A percentile compares a stretch with the other conserved stretches of the same genome.
Conservation (phyloP, 1,140 invertebrate species). For the Tetragnatha versicolor region DNA sequence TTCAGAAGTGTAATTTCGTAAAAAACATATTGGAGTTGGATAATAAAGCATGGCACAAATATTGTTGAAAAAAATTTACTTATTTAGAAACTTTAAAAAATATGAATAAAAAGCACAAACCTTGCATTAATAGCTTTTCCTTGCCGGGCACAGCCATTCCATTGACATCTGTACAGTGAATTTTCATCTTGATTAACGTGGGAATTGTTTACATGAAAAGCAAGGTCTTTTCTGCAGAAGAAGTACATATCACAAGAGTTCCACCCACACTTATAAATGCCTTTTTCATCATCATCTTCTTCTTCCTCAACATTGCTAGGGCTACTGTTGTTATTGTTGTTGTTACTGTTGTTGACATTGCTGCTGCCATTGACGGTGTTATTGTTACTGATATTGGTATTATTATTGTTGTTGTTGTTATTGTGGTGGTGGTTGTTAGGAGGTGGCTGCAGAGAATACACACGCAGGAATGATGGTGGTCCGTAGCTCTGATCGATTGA, state of each 20-base stretch:
- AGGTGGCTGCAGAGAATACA: conserved; percentile 40
- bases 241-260: conserved; percentile 42
- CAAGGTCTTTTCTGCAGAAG: conserved; percentile 46
- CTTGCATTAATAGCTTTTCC: conserved; percentile 96
- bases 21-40: too few relatives aligned
- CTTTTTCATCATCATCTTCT: conserved; percentile 50
- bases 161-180: conserved; percentile 73
- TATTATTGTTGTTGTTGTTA: too few relatives aligned
- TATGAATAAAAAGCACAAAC: too few relatives aligned
- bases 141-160: conserved; percentile 93
- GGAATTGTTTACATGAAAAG: conserved; percentile 47
- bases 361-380: too few relatives aligned
- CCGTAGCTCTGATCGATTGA: conserved; percentile 46
- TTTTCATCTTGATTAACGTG: conserved; percentile 52
- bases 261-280: conserved; percentile 48
- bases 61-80: too few relatives aligned
- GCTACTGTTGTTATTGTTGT: too few relatives aligned
- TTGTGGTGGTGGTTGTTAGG: not conserved
- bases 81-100: too few relatives aligned
- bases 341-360: too few relatives aligned
- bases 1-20: too few relatives aligned
- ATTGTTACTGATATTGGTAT: too few relatives aligned
- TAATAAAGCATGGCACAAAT: too few relatives aligned
- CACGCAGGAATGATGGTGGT: conserved; percentile 45
- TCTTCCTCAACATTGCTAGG: not conserved